Evolutionary conservation across 2,113 vertebrate genomes (phyloP).

Genomic region (Lanius collurio): DNA sequence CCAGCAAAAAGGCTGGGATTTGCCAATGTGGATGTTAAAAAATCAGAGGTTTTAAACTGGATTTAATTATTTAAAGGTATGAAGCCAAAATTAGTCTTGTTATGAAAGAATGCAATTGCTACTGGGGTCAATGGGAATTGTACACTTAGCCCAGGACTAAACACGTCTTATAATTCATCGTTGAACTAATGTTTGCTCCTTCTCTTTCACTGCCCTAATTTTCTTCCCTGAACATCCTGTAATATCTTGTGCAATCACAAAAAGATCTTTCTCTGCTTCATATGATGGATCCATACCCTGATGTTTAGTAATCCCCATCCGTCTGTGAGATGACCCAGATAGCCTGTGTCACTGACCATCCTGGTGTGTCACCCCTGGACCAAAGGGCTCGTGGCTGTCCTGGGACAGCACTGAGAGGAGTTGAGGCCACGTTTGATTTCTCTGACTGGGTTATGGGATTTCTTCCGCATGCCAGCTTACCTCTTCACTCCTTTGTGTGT

Average conservation of each 20-base stretch:
- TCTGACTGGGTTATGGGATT: neutral
- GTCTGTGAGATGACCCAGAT: neutral
- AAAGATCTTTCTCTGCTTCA: neutral
- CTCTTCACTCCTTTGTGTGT: neutral
- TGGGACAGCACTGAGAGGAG: neutral
- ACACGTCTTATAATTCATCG: neutral
- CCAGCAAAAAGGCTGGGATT: neutral
- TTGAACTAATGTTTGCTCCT: neutral
- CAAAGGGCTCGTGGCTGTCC: neutral
- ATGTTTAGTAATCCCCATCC: neutral
- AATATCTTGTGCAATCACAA: neutral
- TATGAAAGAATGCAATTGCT: neutral
- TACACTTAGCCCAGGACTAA: neutral
- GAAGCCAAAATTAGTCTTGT: neutral
- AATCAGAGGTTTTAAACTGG: neutral
- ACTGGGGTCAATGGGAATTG: neutral
- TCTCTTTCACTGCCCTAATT: neutral
- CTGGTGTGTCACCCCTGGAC: neutral
- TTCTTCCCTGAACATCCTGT: neutral
- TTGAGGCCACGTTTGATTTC: rapidly evolving
- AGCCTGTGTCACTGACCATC: neutral
- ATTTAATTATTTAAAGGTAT: neutral
- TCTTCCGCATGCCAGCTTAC: neutral
- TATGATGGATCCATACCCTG: neutral
- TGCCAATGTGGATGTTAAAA: neutral